Conservation (phyloP, 2,113 vertebrate genomes). For the Prunella himalayana region DNA sequence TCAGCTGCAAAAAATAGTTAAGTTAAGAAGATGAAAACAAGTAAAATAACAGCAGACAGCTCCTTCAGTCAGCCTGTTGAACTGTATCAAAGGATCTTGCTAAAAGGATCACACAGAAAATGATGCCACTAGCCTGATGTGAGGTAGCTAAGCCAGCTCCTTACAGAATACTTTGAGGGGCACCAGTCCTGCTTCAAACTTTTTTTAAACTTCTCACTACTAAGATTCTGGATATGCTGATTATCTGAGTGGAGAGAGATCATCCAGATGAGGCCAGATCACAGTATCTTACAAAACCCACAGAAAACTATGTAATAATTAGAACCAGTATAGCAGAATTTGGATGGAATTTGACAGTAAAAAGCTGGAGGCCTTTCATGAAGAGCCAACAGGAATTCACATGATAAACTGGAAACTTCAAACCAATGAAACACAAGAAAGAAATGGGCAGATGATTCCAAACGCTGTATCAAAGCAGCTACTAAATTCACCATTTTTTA, state of each 20-base stretch:
- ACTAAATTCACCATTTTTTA: not conserved
- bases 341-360: not conserved
- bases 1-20: not conserved
- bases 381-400: not conserved
- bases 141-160: not conserved
- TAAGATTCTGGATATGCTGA: not conserved
- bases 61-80: not conserved
- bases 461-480: not conserved
- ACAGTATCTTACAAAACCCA: not conserved
- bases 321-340: not conserved
- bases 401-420: not conserved
- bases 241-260: not conserved
- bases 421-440: not conserved
- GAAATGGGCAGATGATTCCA: not conserved
- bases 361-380: not conserved
- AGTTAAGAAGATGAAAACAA: not conserved
- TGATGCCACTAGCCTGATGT: not conserved
- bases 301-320: not conserved
- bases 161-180: not conserved
- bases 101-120: not conserved
- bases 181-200: not conserved
- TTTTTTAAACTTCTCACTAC: not conserved
- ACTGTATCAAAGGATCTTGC: not conserved
- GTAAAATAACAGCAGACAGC: not conserved
- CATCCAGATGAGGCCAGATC: not conserved